A percentile compares a stretch with the other conserved stretches of the same genome.
These are phyloP conservation scores for Choristoneura rosaceana DNA, from an alignment of 2,888 invertebrate species.

Conservation along the genomic window DNA sequence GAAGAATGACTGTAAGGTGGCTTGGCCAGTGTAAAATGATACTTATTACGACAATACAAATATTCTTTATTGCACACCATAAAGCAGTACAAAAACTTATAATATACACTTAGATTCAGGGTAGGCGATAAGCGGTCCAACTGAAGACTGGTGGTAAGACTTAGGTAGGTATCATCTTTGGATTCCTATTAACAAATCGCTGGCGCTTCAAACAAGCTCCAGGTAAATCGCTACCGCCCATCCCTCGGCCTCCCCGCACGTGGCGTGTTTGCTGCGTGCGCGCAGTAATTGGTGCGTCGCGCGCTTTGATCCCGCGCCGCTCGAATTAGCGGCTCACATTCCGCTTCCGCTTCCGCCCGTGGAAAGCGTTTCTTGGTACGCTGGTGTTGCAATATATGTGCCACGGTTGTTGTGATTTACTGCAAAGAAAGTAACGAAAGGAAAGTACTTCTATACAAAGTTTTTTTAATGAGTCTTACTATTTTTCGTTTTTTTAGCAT, in stretches of 20 bases:
- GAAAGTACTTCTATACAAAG: too few relatives aligned
- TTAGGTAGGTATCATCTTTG: too few relatives aligned
- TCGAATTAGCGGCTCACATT: conserved; percentile 28
- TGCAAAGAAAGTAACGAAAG: not conserved
- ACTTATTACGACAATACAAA: too few relatives aligned
- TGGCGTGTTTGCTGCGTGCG: conserved; percentile 2
- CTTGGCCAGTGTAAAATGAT: too few relatives aligned
- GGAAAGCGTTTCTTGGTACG: conserved; percentile 3
- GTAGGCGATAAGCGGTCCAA: too few relatives aligned
- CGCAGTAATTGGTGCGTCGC: conserved; percentile 37
- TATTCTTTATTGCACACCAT: too few relatives aligned
- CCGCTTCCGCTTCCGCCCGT: conserved; percentile 27
- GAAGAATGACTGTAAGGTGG: too few relatives aligned
- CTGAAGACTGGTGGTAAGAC: too few relatives aligned
- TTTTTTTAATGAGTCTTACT: too few relatives aligned
- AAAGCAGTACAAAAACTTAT: too few relatives aligned
- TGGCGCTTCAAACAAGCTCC: not conserved
- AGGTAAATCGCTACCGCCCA: conserved; percentile 11
- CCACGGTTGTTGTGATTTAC: not conserved
- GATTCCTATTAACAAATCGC: not conserved
- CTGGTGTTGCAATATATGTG: conserved; percentile 5
- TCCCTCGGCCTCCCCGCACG: conserved; percentile 8
- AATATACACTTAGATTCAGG: too few relatives aligned
- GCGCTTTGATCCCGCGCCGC: conserved; percentile 39
- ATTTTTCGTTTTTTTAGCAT: too few relatives aligned